Conservation (phyloP, 1,140 invertebrate genomes). For the Bombus huntii region DNA sequence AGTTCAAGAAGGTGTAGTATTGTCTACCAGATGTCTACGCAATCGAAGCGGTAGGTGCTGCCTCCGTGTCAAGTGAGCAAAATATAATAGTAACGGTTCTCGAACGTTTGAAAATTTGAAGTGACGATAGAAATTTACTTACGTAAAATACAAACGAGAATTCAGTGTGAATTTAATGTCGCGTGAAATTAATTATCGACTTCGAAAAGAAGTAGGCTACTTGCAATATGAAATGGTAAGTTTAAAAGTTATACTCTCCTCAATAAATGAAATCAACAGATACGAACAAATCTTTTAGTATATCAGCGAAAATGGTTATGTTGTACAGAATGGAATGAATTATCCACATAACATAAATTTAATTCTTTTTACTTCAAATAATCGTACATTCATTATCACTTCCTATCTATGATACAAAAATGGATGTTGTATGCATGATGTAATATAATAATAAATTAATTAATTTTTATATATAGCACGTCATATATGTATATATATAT, state of each 20-base stretch:
- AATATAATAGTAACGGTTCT: not conserved
- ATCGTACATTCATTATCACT: not conserved
- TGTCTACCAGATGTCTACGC: not conserved
- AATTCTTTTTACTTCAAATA: not conserved
- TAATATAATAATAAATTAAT: too few relatives aligned
- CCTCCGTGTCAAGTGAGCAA: not conserved
- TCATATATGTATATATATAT: too few relatives aligned
- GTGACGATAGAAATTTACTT: not conserved
- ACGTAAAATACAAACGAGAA: too few relatives aligned
- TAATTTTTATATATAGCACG: too few relatives aligned
- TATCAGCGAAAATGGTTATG: not conserved
- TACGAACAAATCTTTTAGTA: not conserved
- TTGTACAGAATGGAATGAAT: not conserved
- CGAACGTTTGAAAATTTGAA: not conserved
- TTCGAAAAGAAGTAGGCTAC: not conserved
- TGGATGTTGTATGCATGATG: too few relatives aligned
- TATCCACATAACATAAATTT: not conserved
- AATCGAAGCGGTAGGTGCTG: not conserved
- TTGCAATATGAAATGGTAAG: too few relatives aligned
- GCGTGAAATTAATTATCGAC: not conserved
- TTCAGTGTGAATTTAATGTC: not conserved
- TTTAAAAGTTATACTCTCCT: not conserved
- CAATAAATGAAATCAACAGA: not conserved
- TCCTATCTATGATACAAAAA: not conserved
- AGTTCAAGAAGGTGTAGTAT: not conserved